phyloP scores from a whole-genome alignment of 2,888 invertebrate species.

The Sesia bembeciformis region DNA sequence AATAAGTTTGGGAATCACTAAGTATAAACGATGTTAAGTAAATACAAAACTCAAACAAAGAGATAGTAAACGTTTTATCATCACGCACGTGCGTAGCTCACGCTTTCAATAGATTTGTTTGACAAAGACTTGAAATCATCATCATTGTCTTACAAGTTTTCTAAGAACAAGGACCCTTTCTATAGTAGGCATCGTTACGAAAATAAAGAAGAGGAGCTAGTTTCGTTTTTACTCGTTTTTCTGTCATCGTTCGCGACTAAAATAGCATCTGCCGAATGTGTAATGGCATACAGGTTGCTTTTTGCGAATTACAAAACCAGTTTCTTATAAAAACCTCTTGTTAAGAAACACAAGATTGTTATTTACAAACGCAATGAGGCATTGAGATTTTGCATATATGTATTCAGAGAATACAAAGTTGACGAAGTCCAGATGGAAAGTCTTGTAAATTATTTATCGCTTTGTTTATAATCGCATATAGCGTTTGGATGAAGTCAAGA shows the following conservation, averaged over 20 bases:
- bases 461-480: slow-evolving; percentile 8
- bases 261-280: slow-evolving; percentile 32
- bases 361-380: background rate
- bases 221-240: slow-evolving; percentile 17
- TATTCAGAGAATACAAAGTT: slow-evolving; percentile 1
- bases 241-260: slow-evolving; percentile 22
- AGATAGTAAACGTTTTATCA: slow-evolving; percentile 35
- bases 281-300: slow-evolving; percentile 15
- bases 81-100: slow-evolving; percentile 49
- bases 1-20: too few relatives aligned
- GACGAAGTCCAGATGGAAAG: slow-evolving; percentile 7
- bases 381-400: background rate
- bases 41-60: slow-evolving; percentile 38
- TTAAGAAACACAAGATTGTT: slow-evolving; percentile 17
- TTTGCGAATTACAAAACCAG: slow-evolving; percentile 31
- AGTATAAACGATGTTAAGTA: slow-evolving; percentile 33
- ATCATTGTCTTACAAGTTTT: slow-evolving; percentile 3
- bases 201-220: slow-evolving; percentile 20
- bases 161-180: slow-evolving; percentile 15
- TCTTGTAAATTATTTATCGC: slow-evolving; percentile 8
- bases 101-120: slow-evolving; percentile 19
- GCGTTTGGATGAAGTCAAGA: too few relatives aligned
- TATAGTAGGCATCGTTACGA: background rate
- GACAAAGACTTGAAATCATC: slow-evolving; percentile 17
- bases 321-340: slow-evolving; percentile 23